Base-by-base conservation (phyloP, 2,113 vertebrate genomes). In the Oreochromis aureus region DNA sequence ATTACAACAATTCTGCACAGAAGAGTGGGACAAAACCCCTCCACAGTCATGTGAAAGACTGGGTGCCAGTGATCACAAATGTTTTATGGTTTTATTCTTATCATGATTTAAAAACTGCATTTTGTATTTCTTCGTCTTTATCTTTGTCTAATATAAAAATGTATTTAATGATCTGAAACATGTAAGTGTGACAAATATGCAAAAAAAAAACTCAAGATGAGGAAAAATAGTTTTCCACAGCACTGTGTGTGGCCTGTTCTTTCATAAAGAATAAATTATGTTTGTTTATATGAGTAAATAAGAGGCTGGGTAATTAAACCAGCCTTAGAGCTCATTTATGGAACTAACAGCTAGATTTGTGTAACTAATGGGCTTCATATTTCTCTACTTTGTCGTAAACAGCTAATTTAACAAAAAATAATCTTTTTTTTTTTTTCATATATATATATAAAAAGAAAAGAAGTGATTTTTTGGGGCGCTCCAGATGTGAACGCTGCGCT, bases 211-310 rank as follows among this genome's bases (percentile, higher is more conserved):
- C 19, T 71, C 66, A 71, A 46, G n/a, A 44, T 16, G 39, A 44
- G 22, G 66, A 44, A 44, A 69, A 71, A 27, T 44, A 46, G n/a
- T 44, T 71, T 44, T 27, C 13, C 39, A 16, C n/a, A 71, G 66
- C 22, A 44, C 66, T 71, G 66, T 10, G 3, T 30, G 30, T 24
- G 10, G 73, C 30, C 5, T 9, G 46, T 46, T 66, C 39, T 82
- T 0, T 66, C 7, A 63, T 66, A 53, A 83, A 83, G 19, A 36
- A 51, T 16, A 19, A 53, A 83, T 51, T 24, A 10, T 39, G 58
- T 32, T 66, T 83, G 44, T 83, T 83, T 53, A 36, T 53, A 61
- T 30, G 73, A 78, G 51, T 83, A 89, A 89, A 87, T 83, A 85
- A 63, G 82, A 82, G 41, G n/a, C n/a, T 16, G 39, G 32, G 66